phyloP scores from a whole-genome alignment of 2,888 invertebrate genomes.

The Galerucella calmariensis region DNA sequence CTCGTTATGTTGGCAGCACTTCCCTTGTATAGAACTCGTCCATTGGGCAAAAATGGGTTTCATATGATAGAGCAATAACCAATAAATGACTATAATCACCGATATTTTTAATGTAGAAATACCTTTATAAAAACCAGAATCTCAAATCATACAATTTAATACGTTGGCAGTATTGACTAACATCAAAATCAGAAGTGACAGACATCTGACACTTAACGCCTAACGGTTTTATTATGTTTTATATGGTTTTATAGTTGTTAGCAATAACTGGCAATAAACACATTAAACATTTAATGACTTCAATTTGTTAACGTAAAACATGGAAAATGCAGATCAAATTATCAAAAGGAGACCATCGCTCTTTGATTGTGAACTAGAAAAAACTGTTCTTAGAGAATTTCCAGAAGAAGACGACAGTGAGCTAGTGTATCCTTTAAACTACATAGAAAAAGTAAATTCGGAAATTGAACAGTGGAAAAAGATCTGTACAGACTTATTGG shows the following conservation, averaged over 20 bases:
- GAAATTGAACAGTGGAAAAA: constrained; percentile 38
- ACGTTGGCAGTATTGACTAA: not conserved
- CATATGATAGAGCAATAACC: too few species aligned
- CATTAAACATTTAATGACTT: not conserved
- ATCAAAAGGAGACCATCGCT: constrained; percentile 8
- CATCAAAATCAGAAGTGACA: too few species aligned
- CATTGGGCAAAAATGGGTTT: too few species aligned
- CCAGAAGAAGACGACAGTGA: constrained; percentile 20
- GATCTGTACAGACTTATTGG: constrained; percentile 20
- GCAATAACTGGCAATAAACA: too few species aligned
- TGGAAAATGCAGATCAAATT: constrained; percentile 1
- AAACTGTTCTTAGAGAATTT: constrained; percentile 19
- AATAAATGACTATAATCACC: too few species aligned
- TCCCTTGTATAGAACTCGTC: too few species aligned
- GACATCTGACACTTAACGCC: too few species aligned
- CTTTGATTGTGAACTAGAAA: constrained; percentile 10
- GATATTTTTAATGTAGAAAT: too few species aligned
- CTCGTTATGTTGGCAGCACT: too few species aligned
- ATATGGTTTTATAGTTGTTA: too few species aligned
- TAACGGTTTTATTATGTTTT: not conserved
- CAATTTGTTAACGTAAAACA: not conserved
- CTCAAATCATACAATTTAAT: too few species aligned
- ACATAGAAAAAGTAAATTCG: constrained; percentile 34
- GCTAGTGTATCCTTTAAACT: constrained; percentile 28
- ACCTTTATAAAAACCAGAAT: too few species aligned